Evolutionary conservation across 2,797 vertebrate genomes (phyloP).

Genomic region (Syngnathus acus): DNA sequence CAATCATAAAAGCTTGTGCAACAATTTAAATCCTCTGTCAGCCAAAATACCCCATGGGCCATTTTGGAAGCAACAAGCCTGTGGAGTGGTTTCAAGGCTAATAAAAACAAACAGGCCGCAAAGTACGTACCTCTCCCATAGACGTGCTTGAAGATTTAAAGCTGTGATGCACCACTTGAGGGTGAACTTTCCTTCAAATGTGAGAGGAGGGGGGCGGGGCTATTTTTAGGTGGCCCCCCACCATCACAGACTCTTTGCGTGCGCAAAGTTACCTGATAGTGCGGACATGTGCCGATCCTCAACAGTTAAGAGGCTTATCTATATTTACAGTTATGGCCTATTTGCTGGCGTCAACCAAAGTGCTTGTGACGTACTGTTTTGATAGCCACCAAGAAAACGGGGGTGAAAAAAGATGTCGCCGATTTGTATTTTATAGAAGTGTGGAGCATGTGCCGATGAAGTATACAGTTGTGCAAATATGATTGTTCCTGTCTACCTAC

Average conservation of each 20-base stretch:
- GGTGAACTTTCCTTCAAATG: slow-evolving; percentile 39
- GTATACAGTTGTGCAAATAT: neutral
- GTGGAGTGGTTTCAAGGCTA: neutral
- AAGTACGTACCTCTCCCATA: slow-evolving; percentile 63
- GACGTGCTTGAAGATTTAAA: slow-evolving; percentile 47
- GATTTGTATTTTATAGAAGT: neutral
- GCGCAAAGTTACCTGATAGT: slow-evolving; percentile 75
- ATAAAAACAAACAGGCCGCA: slow-evolving; percentile 4
- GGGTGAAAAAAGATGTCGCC: neutral
- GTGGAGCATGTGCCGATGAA: neutral
- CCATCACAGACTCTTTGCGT: slow-evolving; percentile 31
- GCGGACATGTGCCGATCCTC: slow-evolving; percentile 58
- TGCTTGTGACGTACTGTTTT: neutral
- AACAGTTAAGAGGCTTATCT: slow-evolving; percentile 54
- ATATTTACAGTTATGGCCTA: slow-evolving; percentile 54
- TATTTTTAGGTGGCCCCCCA: slow-evolving; percentile 62
- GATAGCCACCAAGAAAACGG: neutral
- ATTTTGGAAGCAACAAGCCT: neutral
- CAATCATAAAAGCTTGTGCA: neutral
- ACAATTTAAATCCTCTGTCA: neutral
- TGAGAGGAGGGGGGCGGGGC: slow-evolving; percentile 49
- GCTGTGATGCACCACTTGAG: slow-evolving; percentile 56
- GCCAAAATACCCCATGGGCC: neutral
- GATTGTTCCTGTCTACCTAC: too few species aligned
- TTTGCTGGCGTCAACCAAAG: slow-evolving; percentile 16